These are phyloP conservation scores for Hetaerina titia DNA, from an alignment of 2,888 invertebrate genomes.

Conservation along the genomic window DNA sequence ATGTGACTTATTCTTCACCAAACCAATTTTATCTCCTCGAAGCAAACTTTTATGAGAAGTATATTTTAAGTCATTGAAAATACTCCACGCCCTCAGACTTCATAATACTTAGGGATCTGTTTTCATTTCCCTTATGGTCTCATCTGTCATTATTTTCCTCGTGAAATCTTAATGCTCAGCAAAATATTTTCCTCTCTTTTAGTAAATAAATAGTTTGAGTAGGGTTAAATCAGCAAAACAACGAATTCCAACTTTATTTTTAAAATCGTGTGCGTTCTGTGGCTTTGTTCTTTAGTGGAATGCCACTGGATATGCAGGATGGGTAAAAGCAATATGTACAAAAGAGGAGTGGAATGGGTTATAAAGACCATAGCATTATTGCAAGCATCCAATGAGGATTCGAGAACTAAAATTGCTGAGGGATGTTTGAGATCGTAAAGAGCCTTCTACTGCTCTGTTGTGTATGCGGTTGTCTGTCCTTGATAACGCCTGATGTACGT, in stretches of 20 bases:
- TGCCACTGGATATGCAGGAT: background rate
- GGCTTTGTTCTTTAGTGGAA: background rate
- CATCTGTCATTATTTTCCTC: background rate
- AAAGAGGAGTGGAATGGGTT: background rate
- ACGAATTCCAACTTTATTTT: background rate
- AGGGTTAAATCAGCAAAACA: background rate
- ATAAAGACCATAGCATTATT: background rate
- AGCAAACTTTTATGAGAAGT: background rate
- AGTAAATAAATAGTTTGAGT: background rate
- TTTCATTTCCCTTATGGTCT: background rate
- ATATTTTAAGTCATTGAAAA: background rate
- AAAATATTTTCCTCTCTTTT: background rate
- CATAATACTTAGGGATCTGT: too few relatives aligned
- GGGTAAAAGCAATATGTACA: background rate
- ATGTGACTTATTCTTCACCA: background rate
- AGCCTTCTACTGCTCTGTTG: background rate
- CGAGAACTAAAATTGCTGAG: background rate
- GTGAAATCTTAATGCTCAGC: background rate
- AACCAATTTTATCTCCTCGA: background rate
- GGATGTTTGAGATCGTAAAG: background rate
- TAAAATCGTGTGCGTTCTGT: background rate
- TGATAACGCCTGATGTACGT: conserved; percentile 32
- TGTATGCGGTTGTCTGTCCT: conserved; percentile 12
- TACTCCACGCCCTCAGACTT: background rate
- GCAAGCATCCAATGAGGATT: background rate